phyloP scores from a whole-genome alignment of 1,140 invertebrate species.

The Olivierus martensii region DNA sequence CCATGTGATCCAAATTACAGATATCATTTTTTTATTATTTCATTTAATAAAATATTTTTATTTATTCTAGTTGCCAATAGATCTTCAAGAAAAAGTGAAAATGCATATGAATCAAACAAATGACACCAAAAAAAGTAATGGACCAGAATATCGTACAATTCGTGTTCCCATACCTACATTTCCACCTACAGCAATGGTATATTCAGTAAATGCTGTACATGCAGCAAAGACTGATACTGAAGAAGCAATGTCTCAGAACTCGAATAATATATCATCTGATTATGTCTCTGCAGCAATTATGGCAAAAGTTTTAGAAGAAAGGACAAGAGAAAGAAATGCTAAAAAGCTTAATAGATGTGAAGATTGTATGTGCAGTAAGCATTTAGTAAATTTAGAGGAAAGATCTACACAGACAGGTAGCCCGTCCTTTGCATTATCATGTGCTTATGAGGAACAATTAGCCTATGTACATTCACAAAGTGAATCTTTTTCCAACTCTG shows the following conservation, averaged over 20 bases:
- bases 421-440: no score
- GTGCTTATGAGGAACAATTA: no score
- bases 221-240: neutral
- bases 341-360: conserved; percentile 30
- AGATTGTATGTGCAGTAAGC: conserved; percentile 6
- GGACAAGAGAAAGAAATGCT: conserved; percentile 49
- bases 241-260: conserved; percentile 18
- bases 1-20: no score
- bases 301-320: conserved; percentile 81
- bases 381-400: conserved; percentile 11
- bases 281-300: conserved; percentile 82
- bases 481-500: no score
- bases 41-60: no score
- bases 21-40: no score
- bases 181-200: conserved; percentile 77
- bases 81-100: conserved; percentile 71
- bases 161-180: conserved; percentile 70
- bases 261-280: conserved; percentile 57
- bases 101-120: no score
- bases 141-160: conserved; percentile 30
- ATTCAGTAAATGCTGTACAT: conserved; percentile 47
- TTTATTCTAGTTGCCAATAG: conserved; percentile 40
- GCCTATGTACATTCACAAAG: no score
- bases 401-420: conserved; percentile 15
- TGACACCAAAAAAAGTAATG: neutral